Percentiles rank a stretch among this genome's conserved stretches.
phyloP scores from a whole-genome alignment of 2,113 vertebrate species.

The Tor tambroides region DNA sequence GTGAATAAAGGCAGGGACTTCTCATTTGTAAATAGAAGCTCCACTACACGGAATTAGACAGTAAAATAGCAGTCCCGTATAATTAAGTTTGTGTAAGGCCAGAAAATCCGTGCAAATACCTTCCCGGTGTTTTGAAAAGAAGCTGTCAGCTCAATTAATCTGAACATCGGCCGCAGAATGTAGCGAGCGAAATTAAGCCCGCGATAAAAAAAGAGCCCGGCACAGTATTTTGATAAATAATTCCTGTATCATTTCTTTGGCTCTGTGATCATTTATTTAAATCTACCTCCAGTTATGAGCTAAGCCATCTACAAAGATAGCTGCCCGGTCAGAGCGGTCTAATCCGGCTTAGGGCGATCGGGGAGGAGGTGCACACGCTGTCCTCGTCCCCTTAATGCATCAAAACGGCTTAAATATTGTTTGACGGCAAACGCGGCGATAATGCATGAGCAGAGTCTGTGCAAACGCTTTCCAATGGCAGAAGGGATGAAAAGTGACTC shows the following conservation, averaged over 20 bases:
- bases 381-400: slow-evolving; percentile 75
- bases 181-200: slow-evolving; percentile 98
- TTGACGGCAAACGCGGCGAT: slow-evolving; percentile 68
- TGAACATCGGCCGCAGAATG: slow-evolving; percentile 99
- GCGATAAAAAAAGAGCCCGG: slow-evolving; percentile 90
- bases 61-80: slow-evolving; percentile 99
- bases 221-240: slow-evolving; percentile 99
- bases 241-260: slow-evolving; percentile 99
- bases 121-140: slow-evolving; percentile 98
- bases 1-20: slow-evolving; percentile 99
- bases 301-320: slow-evolving; percentile 97
- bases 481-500: slow-evolving; percentile 70
- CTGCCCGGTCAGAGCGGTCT: slow-evolving; percentile 83
- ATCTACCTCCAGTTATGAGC: slow-evolving; percentile 93
- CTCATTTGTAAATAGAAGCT: slow-evolving; percentile 99
- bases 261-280: slow-evolving; percentile 99
- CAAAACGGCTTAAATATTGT: slow-evolving; percentile 77
- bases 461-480: not conserved
- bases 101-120: slow-evolving; percentile 99
- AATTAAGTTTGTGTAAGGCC: slow-evolving; percentile 99
- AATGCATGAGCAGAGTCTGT: not conserved
- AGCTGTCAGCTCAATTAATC: slow-evolving; percentile 99
- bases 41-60: slow-evolving; percentile 99
- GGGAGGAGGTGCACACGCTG: slow-evolving; percentile 63
- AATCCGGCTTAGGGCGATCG: slow-evolving; percentile 85